Evolutionary conservation across 2,888 invertebrate species (phyloP).

Genomic region (Cryptocephalus primarius): DNA sequence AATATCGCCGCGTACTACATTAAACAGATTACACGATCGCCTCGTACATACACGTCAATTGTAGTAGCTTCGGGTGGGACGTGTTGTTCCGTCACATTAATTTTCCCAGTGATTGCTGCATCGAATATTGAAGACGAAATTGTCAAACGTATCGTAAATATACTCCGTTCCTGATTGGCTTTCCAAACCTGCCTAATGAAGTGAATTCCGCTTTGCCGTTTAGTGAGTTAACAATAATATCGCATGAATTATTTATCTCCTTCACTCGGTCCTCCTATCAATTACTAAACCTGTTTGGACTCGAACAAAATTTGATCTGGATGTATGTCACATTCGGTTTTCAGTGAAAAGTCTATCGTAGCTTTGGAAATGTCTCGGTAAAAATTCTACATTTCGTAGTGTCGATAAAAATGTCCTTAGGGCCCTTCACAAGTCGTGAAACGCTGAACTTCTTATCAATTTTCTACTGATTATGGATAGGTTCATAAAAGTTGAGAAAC

Average conservation of each 20-base stretch:
- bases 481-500: too few relatives aligned
- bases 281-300: too few relatives aligned
- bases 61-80: neutral
- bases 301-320: too few relatives aligned
- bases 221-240: slow-evolving; percentile 1
- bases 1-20: neutral
- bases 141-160: slow-evolving; percentile 6
- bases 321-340: too few relatives aligned
- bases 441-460: too few relatives aligned
- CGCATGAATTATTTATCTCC: slow-evolving; percentile 2
- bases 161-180: neutral
- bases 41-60: neutral
- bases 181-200: slow-evolving; percentile 1
- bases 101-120: neutral
- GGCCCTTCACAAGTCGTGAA: too few relatives aligned
- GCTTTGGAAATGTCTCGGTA: too few relatives aligned
- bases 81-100: neutral
- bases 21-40: neutral
- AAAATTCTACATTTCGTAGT: too few relatives aligned
- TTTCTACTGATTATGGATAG: too few relatives aligned
- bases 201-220: slow-evolving; percentile 3
- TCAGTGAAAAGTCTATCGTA: too few relatives aligned
- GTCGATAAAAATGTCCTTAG: too few relatives aligned
- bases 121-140: slow-evolving; percentile 3
- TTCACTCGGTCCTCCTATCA: too few relatives aligned